These are phyloP conservation scores for Prunella fulvescens DNA, from an alignment of 2,113 vertebrate species.

Conservation along the genomic window DNA sequence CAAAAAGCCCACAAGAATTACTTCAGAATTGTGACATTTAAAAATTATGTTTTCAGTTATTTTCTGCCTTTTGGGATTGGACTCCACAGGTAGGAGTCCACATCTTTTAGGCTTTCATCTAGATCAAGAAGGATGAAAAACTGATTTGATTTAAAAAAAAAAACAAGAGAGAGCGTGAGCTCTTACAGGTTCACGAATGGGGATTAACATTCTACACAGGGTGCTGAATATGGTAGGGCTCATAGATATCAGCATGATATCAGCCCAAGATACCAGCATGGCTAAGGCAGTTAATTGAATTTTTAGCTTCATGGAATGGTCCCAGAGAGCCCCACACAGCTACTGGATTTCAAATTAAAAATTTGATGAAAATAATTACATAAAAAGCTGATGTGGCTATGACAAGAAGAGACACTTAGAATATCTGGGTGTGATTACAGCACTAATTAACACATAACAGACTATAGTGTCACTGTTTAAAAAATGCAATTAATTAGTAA, in stretches of 20 bases:
- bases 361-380: neutral
- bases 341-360: neutral
- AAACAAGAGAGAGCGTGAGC: neutral
- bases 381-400: neutral
- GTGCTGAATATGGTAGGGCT: neutral
- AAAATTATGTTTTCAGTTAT: neutral
- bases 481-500: slow-evolving; percentile 19
- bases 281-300: neutral
- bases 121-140: neutral
- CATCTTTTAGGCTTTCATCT: neutral
- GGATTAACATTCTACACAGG: neutral
- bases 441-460: neutral
- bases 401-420: neutral
- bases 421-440: neutral
- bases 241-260: neutral
- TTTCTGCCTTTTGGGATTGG: neutral
- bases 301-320: neutral
- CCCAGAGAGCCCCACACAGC: neutral
- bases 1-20: neutral
- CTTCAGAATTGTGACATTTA: neutral
- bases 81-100: neutral
- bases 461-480: neutral
- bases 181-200: neutral
- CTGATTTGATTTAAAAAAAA: neutral
- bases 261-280: neutral